Conservation (phyloP, 2,113 vertebrate species). For the Micromys minutus region DNA sequence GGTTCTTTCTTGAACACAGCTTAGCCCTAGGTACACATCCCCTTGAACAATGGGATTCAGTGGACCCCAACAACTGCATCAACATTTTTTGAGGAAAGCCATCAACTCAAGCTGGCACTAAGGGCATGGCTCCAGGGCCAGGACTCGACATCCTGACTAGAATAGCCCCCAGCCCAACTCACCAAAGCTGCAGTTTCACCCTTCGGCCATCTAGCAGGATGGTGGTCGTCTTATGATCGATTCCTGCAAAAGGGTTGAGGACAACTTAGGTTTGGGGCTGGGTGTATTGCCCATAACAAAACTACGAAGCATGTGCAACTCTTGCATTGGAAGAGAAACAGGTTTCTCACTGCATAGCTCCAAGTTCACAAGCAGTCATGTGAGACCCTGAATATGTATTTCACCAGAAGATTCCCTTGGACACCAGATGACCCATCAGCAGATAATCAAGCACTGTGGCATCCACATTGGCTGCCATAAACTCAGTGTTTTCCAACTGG, state of each 20-base stretch:
- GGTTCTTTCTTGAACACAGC: background rate
- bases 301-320: rapidly evolving
- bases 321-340: background rate
- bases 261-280: background rate
- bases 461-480: background rate
- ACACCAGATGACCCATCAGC: background rate
- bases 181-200: conserved; percentile 94
- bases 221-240: conserved; percentile 92
- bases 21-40: background rate
- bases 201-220: conserved; percentile 91
- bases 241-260: conserved; percentile 83
- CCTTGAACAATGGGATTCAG: background rate
- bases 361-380: rapidly evolving
- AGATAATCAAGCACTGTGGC: background rate
- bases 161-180: conserved; percentile 22
- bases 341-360: background rate
- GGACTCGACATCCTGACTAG: too few species aligned
- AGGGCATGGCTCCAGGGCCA: background rate
- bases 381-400: background rate
- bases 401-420: rapidly evolving
- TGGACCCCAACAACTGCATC: background rate
- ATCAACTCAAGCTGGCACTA: too few species aligned
- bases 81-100: too few species aligned
- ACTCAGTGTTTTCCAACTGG: background rate
- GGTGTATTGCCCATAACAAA: too few species aligned